phyloP scores from a whole-genome alignment of 2,113 vertebrate species.

The Crotalus viridis region DNA sequence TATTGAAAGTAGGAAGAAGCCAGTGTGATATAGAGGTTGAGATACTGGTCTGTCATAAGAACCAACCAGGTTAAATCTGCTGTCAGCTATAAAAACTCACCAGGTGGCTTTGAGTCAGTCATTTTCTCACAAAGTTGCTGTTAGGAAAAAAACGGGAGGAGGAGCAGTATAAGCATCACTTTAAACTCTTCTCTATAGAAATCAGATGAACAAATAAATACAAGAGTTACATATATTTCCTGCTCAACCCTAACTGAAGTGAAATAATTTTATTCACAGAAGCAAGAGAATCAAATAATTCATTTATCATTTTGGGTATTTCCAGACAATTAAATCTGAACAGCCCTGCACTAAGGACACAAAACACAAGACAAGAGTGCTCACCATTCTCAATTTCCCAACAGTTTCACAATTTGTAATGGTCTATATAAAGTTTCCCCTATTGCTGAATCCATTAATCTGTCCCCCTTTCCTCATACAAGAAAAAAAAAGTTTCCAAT shows the following conservation, averaged over 20 bases:
- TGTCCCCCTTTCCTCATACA: neutral
- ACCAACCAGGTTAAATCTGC: neutral
- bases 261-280: neutral
- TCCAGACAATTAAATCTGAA: neutral
- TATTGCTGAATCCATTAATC: neutral
- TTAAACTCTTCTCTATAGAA: neutral
- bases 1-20: neutral
- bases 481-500: neutral
- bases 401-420: neutral
- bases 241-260: neutral
- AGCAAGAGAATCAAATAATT: neutral
- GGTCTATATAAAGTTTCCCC: neutral
- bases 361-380: neutral
- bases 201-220: neutral
- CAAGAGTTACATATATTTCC: neutral
- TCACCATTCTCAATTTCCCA: neutral
- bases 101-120: neutral
- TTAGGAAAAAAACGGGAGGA: neutral
- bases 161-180: neutral
- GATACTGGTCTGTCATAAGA: neutral
- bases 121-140: neutral
- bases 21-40: neutral
- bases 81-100: neutral
- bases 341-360: neutral
- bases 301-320: neutral